Evolutionary conservation across 2,797 vertebrate genomes (phyloP).

Genomic region (Manis pentadactyla): DNA sequence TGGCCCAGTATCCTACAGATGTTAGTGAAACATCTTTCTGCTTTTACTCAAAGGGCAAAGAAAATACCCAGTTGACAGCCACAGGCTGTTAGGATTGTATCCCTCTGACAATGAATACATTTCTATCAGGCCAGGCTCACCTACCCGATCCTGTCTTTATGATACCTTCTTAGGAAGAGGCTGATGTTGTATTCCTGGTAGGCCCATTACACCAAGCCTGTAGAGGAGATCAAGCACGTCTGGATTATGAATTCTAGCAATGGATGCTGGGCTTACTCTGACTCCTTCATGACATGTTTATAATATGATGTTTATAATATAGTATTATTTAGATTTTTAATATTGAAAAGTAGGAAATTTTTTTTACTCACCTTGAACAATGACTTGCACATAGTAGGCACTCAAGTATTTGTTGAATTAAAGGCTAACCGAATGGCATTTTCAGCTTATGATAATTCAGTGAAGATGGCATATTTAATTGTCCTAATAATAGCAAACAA

Average conservation of each 20-base stretch:
- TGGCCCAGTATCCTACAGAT: background rate
- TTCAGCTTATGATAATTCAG: background rate
- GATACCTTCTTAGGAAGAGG: background rate
- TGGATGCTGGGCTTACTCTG: background rate
- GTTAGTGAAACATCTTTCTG: slow-evolving; percentile 1
- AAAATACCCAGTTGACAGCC: background rate
- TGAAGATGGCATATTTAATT: background rate
- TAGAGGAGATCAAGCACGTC: background rate
- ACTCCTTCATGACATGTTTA: background rate
- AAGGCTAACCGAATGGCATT: background rate
- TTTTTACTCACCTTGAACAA: background rate
- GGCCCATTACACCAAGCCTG: background rate
- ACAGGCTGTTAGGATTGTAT: background rate
- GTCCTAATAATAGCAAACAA: slow-evolving; percentile 11
- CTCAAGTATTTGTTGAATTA: slow-evolving; percentile 5
- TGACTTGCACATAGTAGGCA: background rate
- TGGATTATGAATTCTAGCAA: background rate
- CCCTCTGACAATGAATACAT: background rate
- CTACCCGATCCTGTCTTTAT: background rate
- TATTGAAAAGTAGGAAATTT: slow-evolving; percentile 42
- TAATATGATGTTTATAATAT: no score
- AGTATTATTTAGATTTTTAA: background rate
- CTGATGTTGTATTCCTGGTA: background rate
- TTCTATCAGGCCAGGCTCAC: background rate
- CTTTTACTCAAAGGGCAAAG: background rate